These are phyloP conservation scores for Gymnarchus niloticus DNA, from an alignment of 2,113 vertebrate genomes.

Conservation along the genomic window DNA sequence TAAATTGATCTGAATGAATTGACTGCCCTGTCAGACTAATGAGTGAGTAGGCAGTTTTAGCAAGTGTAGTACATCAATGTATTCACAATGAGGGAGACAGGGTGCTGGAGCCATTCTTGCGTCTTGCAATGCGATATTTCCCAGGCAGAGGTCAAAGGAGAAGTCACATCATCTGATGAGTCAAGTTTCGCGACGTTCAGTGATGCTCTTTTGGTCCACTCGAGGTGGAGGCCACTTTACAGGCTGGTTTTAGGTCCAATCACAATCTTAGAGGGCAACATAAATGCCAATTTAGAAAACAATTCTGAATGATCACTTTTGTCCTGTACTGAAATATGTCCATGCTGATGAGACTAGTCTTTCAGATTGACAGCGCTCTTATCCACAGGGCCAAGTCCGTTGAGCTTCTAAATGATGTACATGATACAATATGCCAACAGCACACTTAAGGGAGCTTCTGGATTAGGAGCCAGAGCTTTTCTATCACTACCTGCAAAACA, in stretches of 20 bases:
- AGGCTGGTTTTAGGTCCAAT: neutral
- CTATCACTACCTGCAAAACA: neutral
- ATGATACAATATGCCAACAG: neutral
- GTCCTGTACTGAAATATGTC: neutral
- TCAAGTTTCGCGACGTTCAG: neutral
- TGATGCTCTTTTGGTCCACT: neutral
- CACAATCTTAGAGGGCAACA: neutral
- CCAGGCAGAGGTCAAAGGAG: neutral
- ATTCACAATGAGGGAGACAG: neutral
- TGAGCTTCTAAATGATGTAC: neutral
- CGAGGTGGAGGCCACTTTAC: neutral
- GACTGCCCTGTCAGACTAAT: neutral
- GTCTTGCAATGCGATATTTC: neutral
- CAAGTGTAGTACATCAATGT: neutral
- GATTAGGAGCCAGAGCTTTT: neutral
- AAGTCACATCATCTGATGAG: constrained; percentile 1
- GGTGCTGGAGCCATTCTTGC: neutral
- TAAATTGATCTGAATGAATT: neutral
- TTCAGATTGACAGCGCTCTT: neutral
- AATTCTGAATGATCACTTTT: neutral
- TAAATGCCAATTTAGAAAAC: no score
- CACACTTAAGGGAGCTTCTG: neutral
- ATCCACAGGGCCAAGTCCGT: neutral
- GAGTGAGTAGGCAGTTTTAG: neutral
- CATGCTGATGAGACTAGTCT: neutral